Base-by-base conservation (phyloP, 1,140 invertebrate genomes). In the Gryllus bimaculatus region DNA sequence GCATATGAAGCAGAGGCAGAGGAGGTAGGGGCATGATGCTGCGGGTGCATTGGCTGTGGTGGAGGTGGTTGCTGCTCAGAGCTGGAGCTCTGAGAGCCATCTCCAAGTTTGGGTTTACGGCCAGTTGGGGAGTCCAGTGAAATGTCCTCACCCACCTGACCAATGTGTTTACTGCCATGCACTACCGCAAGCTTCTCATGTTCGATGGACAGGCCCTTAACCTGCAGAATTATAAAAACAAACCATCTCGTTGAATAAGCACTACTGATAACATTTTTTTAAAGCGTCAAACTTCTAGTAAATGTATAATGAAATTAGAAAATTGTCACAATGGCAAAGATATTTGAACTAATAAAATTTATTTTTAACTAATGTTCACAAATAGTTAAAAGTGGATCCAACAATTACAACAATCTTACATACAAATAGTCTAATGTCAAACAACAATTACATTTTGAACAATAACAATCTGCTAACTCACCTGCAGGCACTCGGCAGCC, bases 401-500 rank as follows among this genome's bases (percentile, higher is more conserved):
- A 5, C 26, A 39, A 39, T 39, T 39, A 39, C 26, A 39, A 39
- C 26, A 39, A 39, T 39, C 1, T 39, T 39, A 5, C 26, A 1
- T 39, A 39, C 26, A 39, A 39, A 39, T 39, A 39, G 26, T 39
- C 5, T 39, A 39, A 39, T 39, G 26, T 39, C 26, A 39, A 39
- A 5, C 26, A 39, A 39, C 5, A 39, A 39, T 39, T 39, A 39
- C 1, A 39, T 39, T 39, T 2, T 39, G 1, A 39, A 1, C 1
- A 39, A 39, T 39, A 39, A 39, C 26, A 39, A 39, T 39, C 5
- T 39, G 26, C 26, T 5, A 1, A 47, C 73, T 82, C 84, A 94
- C 93, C 90, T 95, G 94, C 83, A 95, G 89, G 87, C 92, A 93
- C 87, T 96, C 95, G 48, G 94, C 95, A 77, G 94, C 95, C 87